These are phyloP conservation scores for Iguana delicatissima DNA, from an alignment of 2,797 vertebrate genomes.

Conservation along the genomic window DNA sequence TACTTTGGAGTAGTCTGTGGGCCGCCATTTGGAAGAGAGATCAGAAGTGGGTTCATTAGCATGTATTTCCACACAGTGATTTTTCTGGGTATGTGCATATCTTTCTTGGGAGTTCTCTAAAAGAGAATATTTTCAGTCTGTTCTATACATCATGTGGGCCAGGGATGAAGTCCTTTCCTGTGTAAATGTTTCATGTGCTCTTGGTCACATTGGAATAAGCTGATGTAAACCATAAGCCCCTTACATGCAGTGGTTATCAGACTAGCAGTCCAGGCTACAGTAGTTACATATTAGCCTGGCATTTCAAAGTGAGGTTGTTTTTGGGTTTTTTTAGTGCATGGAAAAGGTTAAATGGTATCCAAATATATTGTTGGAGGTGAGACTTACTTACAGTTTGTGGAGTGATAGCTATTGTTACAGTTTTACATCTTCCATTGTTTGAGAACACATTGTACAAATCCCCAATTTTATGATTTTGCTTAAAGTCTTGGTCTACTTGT, in stretches of 20 bases:
- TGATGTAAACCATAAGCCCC: not conserved
- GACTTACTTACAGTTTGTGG: not conserved
- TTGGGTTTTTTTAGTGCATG: too few species aligned
- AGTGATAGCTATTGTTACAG: too few species aligned
- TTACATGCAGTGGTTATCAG: too few species aligned
- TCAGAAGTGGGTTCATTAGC: not conserved
- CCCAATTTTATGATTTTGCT: too few species aligned
- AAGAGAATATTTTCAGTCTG: not conserved
- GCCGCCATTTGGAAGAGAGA: not conserved
- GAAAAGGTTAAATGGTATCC: not conserved
- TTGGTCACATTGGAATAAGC: not conserved
- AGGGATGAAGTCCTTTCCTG: not conserved
- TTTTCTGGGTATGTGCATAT: not conserved
- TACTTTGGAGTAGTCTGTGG: not conserved
- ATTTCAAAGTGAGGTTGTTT: too few species aligned
- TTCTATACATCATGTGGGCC: not conserved
- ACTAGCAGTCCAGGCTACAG: too few species aligned
- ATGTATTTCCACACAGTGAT: not conserved
- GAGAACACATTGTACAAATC: too few species aligned
- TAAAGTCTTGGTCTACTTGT: too few species aligned
- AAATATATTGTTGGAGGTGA: not conserved
- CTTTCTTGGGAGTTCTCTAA: not conserved
- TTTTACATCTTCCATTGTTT: too few species aligned
- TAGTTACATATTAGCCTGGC: too few species aligned
- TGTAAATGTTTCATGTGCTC: not conserved